Percentiles rank a stretch among this genome's conserved stretches.
phyloP scores from a whole-genome alignment of 2,797 vertebrate species.

The Phyllotis vaccarum region DNA sequence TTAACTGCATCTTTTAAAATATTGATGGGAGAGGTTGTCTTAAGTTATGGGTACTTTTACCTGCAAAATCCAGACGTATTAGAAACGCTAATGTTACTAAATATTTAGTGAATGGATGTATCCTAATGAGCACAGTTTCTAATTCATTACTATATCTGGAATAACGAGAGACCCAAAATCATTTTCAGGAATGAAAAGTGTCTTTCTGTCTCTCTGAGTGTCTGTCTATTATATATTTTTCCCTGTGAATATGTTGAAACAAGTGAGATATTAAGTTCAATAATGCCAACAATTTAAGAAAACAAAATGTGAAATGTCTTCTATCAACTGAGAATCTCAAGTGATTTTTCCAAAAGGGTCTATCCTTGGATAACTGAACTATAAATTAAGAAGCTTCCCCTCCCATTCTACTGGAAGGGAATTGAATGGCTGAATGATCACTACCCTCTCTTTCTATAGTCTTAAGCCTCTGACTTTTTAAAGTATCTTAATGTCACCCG shows the following conservation, averaged over 20 bases:
- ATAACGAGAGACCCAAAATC: not conserved
- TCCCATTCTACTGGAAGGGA: rapidly evolving
- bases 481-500: not conserved
- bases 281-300: not conserved
- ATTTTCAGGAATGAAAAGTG: not conserved
- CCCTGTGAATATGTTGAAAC: not conserved
- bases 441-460: not conserved
- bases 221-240: not conserved
- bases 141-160: not conserved
- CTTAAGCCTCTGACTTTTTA: not conserved
- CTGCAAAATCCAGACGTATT: not conserved
- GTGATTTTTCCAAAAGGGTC: not conserved
- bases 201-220: not conserved
- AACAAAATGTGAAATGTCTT: not conserved
- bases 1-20: not conserved
- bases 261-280: not conserved
- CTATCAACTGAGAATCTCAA: not conserved
- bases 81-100: constrained; percentile 14
- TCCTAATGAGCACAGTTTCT: not conserved
- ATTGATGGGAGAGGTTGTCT: not conserved
- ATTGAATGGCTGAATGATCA: not conserved
- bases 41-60: not conserved
- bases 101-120: not conserved
- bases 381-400: not conserved
- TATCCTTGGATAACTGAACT: not conserved